Percentiles rank a stretch among this genome's conserved stretches.
phyloP scores from a whole-genome alignment of 2,888 invertebrate species.

The Chaetoderma sp. region DNA sequence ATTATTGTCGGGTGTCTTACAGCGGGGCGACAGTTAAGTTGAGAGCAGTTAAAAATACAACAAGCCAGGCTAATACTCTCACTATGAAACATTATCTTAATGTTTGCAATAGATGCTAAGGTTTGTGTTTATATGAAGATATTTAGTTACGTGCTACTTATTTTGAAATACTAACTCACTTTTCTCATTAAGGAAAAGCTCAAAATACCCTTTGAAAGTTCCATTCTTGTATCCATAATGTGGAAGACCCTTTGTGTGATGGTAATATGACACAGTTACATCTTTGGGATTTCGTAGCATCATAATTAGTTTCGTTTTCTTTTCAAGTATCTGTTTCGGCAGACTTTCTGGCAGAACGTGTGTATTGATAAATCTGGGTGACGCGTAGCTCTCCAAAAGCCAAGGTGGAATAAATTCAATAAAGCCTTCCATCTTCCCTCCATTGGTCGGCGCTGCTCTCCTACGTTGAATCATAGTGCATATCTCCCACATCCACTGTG shows the following conservation, averaged over 20 bases:
- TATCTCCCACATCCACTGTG: conserved; percentile 10
- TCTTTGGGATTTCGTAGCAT: not conserved
- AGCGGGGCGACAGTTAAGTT: too few relatives aligned
- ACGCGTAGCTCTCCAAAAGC: not conserved
- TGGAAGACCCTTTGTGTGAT: not conserved
- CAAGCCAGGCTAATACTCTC: too few relatives aligned
- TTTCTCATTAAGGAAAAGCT: not conserved
- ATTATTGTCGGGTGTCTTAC: too few relatives aligned
- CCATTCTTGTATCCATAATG: not conserved
- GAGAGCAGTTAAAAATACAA: too few relatives aligned
- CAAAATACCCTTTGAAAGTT: not conserved
- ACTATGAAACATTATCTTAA: too few relatives aligned
- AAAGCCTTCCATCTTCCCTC: not conserved
- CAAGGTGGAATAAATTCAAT: not conserved
- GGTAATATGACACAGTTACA: not conserved
- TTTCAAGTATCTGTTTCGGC: not conserved
- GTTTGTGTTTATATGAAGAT: too few relatives aligned
- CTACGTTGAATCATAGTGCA: not conserved
- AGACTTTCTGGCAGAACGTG: not conserved
- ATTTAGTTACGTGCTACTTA: too few relatives aligned
- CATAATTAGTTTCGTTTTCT: conserved; percentile 1
- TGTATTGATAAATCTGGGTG: not conserved
- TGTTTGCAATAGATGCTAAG: too few relatives aligned
- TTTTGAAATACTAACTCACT: too few relatives aligned
- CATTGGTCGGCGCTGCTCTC: not conserved